Conservation (phyloP, 1,140 invertebrate genomes). For the Pentalonia nigronervosa region DNA sequence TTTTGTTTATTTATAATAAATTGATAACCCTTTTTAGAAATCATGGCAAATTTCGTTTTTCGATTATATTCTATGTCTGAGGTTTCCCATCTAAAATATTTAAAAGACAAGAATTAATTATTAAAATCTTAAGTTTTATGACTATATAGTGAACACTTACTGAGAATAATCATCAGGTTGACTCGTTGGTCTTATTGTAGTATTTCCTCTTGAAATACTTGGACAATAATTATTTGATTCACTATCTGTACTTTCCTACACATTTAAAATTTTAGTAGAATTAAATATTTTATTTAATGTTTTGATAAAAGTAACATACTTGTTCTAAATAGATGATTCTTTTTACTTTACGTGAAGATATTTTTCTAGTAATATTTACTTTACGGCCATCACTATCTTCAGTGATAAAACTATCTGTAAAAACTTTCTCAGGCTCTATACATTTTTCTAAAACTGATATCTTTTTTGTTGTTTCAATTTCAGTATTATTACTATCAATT, state of each 20-base stretch:
- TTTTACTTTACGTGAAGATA: constrained; percentile 35
- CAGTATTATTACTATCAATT: not conserved
- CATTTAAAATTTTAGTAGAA: not conserved
- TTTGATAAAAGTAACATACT: constrained; percentile 27
- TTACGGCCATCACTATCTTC: constrained; percentile 37
- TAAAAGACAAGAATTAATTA: not conserved
- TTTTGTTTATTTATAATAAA: not conserved
- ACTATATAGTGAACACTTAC: not conserved
- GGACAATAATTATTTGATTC: not conserved
- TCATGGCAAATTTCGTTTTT: not conserved
- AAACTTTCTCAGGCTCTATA: constrained; percentile 30
- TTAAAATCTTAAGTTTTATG: not conserved
- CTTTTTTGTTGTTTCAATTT: not conserved
- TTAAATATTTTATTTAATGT: not conserved
- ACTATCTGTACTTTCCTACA: not conserved
- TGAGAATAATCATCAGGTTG: constrained; percentile 38
- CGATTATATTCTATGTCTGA: constrained; percentile 20
- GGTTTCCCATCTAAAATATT: constrained; percentile 25
- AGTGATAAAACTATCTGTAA: constrained; percentile 29
- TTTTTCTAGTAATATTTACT: constrained; percentile 49
- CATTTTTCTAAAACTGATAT: not conserved
- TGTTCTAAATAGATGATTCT: constrained; percentile 18
- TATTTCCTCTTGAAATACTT: not conserved
- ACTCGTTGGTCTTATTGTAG: not conserved
- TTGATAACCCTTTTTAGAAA: constrained; percentile 11